A percentile compares a stretch with the other conserved stretches of the same genome.
Conservation (phyloP, 1,140 invertebrate species). For the Zaprionus gabonicus region DNA sequence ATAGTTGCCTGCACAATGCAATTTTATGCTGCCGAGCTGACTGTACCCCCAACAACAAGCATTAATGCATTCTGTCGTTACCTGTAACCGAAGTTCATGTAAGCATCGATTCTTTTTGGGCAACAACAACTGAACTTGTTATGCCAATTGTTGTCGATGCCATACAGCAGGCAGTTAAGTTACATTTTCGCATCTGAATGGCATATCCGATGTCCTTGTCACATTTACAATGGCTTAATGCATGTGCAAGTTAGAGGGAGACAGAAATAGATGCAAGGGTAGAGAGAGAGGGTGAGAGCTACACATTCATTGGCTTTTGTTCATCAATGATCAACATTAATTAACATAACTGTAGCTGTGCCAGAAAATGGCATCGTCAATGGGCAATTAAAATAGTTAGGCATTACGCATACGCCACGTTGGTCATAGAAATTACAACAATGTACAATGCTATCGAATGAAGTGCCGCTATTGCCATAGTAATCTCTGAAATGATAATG, state of each 20-base stretch:
- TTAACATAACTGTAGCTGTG: constrained; percentile 8
- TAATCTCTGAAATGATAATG: constrained; percentile 16
- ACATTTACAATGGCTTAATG: neutral
- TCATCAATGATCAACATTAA: constrained; percentile 13
- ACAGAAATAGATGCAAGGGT: neutral
- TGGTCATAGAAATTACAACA: too few species aligned
- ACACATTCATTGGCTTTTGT: neutral
- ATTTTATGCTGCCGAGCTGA: constrained; percentile 25
- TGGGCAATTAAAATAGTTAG: neutral
- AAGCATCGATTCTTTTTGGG: constrained; percentile 22
- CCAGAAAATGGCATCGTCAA: neutral
- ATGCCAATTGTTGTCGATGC: constrained; percentile 16
- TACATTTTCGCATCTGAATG: constrained; percentile 20
- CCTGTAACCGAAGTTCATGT: constrained; percentile 11
- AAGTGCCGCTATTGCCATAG: too few species aligned
- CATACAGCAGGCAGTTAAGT: neutral
- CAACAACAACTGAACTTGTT: constrained; percentile 7
- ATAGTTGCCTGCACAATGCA: constrained; percentile 12
- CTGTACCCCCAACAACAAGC: constrained; percentile 17
- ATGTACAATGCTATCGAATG: too few species aligned
- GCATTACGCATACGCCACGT: constrained; percentile 16
- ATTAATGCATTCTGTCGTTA: constrained; percentile 41
- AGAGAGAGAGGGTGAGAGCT: neutral
- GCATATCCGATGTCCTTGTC: constrained; percentile 10
- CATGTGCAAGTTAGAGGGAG: neutral